phyloP scores from a whole-genome alignment of 2,113 vertebrate genomes.

The Cyprinodon variegatus region DNA sequence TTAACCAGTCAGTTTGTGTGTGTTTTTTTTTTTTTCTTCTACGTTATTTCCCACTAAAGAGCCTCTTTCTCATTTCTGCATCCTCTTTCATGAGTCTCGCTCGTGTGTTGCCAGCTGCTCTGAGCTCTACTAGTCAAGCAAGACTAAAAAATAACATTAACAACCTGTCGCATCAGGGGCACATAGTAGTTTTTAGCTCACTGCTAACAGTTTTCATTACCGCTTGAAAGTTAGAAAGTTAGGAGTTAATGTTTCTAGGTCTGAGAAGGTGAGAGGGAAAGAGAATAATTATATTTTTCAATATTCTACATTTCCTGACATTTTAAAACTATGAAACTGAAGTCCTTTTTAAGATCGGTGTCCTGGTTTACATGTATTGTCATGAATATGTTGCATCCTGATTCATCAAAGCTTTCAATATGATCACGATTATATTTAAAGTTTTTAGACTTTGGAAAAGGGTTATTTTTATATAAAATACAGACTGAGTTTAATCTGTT shows the following conservation, averaged over 20 bases:
- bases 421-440: no score
- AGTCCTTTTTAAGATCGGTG: no score
- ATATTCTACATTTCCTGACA: background rate
- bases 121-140: constrained; percentile 43
- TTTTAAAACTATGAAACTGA: background rate
- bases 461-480: no score
- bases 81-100: constrained; percentile 28
- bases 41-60: constrained; percentile 37
- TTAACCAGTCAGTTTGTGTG: constrained; percentile 3
- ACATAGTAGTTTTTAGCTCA: background rate
- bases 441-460: no score
- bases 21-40: constrained; percentile 3
- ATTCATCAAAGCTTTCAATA: no score
- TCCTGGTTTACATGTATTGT: no score
- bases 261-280: no score
- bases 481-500: no score
- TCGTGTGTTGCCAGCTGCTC: constrained; percentile 32
- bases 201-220: background rate
- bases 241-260: background rate
- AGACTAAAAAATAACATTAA: constrained; percentile 14
- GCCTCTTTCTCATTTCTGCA: constrained; percentile 40
- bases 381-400: no score
- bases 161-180: background rate
- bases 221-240: no score
- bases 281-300: background rate